Evolutionary conservation across 2,888 invertebrate species (phyloP).

Genomic region (Amiota mariae): DNA sequence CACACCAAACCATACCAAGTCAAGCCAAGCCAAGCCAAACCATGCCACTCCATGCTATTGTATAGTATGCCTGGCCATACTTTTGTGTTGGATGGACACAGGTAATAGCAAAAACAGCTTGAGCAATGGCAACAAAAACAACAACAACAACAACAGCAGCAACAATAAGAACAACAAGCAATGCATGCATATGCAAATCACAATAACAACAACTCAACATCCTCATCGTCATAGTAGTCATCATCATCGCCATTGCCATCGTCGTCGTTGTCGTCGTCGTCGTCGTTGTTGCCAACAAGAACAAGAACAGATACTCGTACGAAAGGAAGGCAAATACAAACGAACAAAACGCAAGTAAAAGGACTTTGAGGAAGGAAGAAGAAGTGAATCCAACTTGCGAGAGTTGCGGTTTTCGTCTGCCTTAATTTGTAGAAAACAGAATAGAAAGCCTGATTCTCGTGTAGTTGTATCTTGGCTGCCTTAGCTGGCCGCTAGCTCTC

Average conservation of each 20-base stretch:
- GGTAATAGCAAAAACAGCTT: conserved; percentile 61
- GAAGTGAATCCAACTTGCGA: conserved; percentile 61
- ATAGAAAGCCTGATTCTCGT: conserved; percentile 43
- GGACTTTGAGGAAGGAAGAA: conserved; percentile 52
- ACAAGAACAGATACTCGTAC: background rate
- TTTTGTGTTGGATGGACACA: conserved; percentile 34
- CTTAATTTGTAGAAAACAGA: conserved; percentile 59
- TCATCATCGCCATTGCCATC: too few species aligned
- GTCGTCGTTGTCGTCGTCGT: too few species aligned
- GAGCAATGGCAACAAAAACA: conserved; percentile 62
- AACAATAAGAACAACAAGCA: conserved; percentile 1
- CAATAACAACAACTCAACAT: conserved; percentile 28
- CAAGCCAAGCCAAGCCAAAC: background rate
- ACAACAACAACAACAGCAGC: conserved; percentile 40
- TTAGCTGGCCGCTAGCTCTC: conserved; percentile 29
- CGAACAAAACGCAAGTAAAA: conserved; percentile 53
- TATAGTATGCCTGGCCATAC: too few species aligned
- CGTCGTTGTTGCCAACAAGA: too few species aligned
- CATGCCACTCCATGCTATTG: too few species aligned
- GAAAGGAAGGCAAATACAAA: conserved; percentile 40
- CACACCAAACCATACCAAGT: background rate
- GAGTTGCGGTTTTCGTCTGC: conserved; percentile 61
- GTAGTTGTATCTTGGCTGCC: conserved; percentile 20
- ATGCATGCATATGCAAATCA: background rate
- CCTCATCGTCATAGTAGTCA: conserved; percentile 9